These are phyloP conservation scores for Pempheris klunzingeri DNA, from an alignment of 2,797 vertebrate species.

Conservation along the genomic window DNA sequence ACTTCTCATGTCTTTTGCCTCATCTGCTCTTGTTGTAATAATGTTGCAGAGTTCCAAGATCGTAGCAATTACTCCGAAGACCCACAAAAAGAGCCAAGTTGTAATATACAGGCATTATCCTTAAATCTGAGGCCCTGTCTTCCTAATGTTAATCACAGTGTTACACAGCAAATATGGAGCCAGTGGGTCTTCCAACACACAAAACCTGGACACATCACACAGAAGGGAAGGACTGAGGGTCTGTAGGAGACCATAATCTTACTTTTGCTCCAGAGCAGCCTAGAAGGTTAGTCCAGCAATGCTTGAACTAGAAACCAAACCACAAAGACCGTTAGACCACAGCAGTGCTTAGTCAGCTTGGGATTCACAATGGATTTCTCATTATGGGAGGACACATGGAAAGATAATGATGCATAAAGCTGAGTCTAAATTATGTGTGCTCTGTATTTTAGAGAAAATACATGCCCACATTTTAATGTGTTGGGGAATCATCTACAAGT, in stretches of 20 bases:
- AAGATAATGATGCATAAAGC: constrained; percentile 7
- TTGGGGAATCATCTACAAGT: constrained; percentile 30
- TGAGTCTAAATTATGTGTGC: background rate
- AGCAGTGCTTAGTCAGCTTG: background rate
- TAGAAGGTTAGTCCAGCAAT: no score
- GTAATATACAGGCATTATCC: background rate
- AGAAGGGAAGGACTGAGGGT: background rate
- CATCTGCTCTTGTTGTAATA: background rate
- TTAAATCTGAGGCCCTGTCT: background rate
- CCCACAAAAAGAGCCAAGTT: background rate
- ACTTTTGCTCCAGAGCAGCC: no score
- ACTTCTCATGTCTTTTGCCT: no score
- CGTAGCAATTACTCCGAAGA: background rate
- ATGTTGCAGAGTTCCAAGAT: background rate
- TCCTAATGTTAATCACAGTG: background rate
- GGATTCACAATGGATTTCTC: constrained; percentile 2
- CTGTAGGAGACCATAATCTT: no score
- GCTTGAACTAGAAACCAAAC: constrained; percentile 6
- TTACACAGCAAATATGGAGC: background rate
- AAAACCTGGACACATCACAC: background rate
- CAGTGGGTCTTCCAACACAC: background rate
- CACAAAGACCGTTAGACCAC: background rate
- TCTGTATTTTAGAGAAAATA: constrained; percentile 20
- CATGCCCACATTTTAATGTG: background rate
- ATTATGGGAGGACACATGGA: background rate